These are phyloP conservation scores for Octodon degus DNA, from an alignment of 2,113 vertebrate species.

Conservation along the genomic window DNA sequence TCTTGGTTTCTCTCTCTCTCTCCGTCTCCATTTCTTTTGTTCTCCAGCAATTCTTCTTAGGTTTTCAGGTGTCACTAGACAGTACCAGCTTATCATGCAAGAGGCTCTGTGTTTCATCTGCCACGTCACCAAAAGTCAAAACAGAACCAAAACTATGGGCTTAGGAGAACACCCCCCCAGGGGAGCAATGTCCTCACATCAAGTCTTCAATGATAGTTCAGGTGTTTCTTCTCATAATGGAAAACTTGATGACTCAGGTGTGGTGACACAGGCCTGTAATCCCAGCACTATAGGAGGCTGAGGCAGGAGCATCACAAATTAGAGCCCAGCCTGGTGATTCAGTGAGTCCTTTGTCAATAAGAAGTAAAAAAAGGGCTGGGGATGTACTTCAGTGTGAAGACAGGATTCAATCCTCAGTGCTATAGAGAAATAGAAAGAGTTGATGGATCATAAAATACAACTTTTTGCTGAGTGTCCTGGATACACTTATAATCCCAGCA, in stretches of 20 bases:
- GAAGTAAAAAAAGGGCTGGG: background rate
- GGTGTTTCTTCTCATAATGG: slow-evolving; percentile 1
- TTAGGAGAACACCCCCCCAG: background rate
- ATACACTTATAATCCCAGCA: background rate
- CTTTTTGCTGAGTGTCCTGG: background rate
- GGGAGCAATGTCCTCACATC: background rate
- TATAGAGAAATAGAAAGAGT: background rate
- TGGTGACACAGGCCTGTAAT: background rate
- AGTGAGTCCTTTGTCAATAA: background rate
- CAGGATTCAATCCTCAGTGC: no score
- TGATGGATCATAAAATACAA: background rate
- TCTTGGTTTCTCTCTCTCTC: background rate
- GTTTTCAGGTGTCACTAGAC: background rate
- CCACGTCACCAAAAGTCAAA: background rate
- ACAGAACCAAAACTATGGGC: background rate
- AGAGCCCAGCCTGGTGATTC: background rate
- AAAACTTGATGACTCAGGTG: background rate
- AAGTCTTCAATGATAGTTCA: background rate
- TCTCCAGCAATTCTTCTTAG: slow-evolving; percentile 32
- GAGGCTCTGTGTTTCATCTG: background rate
- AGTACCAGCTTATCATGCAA: background rate
- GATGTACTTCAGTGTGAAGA: background rate
- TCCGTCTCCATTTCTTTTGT: slow-evolving; percentile 49
- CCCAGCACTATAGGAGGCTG: background rate
- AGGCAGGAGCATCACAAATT: background rate